These are phyloP conservation scores for Aegithalos caudatus DNA, from an alignment of 2,113 vertebrate genomes.

Conservation along the genomic window DNA sequence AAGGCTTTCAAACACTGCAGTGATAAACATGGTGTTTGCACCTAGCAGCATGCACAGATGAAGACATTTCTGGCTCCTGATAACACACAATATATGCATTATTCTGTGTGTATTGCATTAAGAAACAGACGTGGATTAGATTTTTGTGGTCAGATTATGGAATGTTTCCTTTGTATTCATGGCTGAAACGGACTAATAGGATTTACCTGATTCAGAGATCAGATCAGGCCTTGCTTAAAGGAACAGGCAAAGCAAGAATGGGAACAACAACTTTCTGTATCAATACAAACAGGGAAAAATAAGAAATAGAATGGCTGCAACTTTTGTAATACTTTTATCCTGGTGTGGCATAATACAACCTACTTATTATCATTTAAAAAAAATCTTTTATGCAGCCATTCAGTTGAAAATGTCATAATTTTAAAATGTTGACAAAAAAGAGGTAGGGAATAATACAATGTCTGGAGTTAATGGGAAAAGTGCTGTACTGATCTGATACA, in stretches of 20 bases:
- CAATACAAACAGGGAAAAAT: neutral
- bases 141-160: slow-evolving; percentile 12
- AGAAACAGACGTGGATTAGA: slow-evolving; percentile 23
- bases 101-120: neutral
- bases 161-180: slow-evolving; percentile 42
- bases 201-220: slow-evolving; percentile 18
- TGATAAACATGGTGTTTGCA: neutral
- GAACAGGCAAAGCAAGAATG: neutral
- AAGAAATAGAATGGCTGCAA: neutral
- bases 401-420: neutral
- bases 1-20: neutral
- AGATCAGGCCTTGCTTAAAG: neutral
- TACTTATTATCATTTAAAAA: neutral
- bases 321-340: neutral
- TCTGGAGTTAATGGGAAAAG: neutral
- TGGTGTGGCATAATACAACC: neutral
- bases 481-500: neutral
- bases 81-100: neutral
- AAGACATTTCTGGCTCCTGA: neutral
- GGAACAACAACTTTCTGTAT: neutral
- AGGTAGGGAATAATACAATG: neutral
- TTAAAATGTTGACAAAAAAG: neutral
- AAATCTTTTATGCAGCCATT: neutral
- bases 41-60: neutral
- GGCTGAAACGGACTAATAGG: slow-evolving; percentile 1